phyloP scores from a whole-genome alignment of 2,113 vertebrate genomes.

The Lepus timidus region DNA sequence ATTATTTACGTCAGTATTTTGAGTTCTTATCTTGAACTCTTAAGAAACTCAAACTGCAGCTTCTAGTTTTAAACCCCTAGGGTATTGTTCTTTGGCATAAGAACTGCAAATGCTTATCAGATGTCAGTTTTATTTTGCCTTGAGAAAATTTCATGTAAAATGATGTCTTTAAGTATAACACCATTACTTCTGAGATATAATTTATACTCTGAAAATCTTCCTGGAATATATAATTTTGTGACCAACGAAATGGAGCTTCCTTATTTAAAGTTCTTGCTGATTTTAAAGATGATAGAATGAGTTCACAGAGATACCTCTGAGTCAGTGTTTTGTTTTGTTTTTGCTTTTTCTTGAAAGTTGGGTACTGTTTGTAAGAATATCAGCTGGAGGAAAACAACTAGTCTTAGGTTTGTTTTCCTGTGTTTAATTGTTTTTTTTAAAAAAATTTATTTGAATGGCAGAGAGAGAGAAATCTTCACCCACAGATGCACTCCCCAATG shows the following conservation, averaged over 20 bases:
- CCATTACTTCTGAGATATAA: conserved; percentile 56
- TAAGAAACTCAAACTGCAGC: conserved; percentile 43
- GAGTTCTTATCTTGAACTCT: conserved; percentile 65
- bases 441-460: no score
- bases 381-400: neutral
- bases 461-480: no score
- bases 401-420: conserved; percentile 1
- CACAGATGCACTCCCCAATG: no score
- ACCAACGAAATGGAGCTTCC: neutral
- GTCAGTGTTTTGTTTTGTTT: neutral
- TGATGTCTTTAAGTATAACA: conserved; percentile 58
- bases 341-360: conserved; percentile 36
- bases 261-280: conserved; percentile 27
- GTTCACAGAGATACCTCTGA: neutral
- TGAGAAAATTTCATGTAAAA: conserved; percentile 65
- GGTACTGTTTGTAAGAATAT: conserved; percentile 16
- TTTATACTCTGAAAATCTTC: conserved; percentile 35
- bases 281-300: conserved; percentile 14
- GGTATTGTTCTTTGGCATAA: conserved; percentile 52
- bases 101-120: conserved; percentile 64
- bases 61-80: conserved; percentile 50
- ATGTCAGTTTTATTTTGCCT: conserved; percentile 59
- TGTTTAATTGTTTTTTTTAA: conserved; percentile 34
- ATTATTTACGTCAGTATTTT: conserved; percentile 67
- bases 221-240: conserved; percentile 25